Evolutionary conservation across 2,888 invertebrate genomes (phyloP).

Genomic region (Zaprionus lineosus): DNA sequence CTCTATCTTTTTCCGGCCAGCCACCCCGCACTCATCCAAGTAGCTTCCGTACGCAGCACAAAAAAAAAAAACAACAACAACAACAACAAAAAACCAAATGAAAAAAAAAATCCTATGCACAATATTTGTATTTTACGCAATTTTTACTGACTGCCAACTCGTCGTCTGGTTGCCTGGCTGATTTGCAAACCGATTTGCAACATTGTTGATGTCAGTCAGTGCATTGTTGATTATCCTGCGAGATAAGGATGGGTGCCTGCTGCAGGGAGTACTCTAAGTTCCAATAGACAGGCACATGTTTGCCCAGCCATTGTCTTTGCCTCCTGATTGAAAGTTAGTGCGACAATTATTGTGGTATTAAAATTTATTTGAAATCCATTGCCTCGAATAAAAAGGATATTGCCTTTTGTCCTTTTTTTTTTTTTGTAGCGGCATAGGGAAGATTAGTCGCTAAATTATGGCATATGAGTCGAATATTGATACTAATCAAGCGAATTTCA

Average conservation of each 20-base stretch:
- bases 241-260: not conserved
- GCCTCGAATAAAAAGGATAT: constrained; percentile 54
- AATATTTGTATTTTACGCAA: constrained; percentile 79
- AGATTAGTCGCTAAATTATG: not conserved
- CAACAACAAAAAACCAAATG: constrained; percentile 17
- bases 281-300: constrained; percentile 41
- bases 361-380: constrained; percentile 36
- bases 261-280: constrained; percentile 34
- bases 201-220: constrained; percentile 74
- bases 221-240: constrained; percentile 66
- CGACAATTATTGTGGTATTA: constrained; percentile 74
- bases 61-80: constrained; percentile 50
- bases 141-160: constrained; percentile 64
- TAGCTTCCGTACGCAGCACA: constrained; percentile 49
- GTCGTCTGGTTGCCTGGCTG: constrained; percentile 50
- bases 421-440: constrained; percentile 12
- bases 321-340: constrained; percentile 60
- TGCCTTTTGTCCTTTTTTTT: not conserved
- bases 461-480: not conserved
- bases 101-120: constrained; percentile 48
- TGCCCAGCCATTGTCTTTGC: constrained; percentile 56
- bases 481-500: not conserved
- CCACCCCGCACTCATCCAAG: too few species aligned
- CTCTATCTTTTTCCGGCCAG: constrained; percentile 22
- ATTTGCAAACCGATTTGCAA: constrained; percentile 74